Base-by-base conservation (phyloP, 2,888 invertebrate genomes). In the Calliopum simillimum region DNA sequence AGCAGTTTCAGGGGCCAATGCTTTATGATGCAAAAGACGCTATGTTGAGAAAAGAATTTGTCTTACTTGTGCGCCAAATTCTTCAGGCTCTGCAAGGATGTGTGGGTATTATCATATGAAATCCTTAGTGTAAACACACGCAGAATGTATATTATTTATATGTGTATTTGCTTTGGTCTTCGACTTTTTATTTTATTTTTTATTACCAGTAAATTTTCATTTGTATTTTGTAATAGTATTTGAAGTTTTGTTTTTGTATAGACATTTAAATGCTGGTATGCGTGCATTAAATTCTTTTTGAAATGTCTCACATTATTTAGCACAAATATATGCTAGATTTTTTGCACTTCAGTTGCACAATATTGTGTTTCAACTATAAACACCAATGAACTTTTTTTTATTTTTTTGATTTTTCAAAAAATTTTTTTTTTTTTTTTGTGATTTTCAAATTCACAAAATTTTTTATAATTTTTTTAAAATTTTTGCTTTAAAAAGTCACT, bases 31-130 rank as follows among this genome's bases (percentile, higher is more conserved):
- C 21, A 25, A 58, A 3, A 25, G n/a, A 13, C 33, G 33, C 33
- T 25, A 33, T 14, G 25, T 13, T 55, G 4, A 23, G 14, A 16
- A 25, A 25, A 0, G 25, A 33, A 41, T 33, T 33, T 33, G 33
- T 33, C 8, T 16, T n/a, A n/a, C 56, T 33, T 53, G 5, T 23
- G 23, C 2, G 16, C 11, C 1, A 14, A 14, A 23, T 11, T 11
- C 4, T 1, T 23, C 33, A 33, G 12, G 16, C 33, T 25, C 56
- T 58, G 25, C 41, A 58, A 58, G 56, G 1, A 73, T 49, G 73
- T 77, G n/a, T n/a, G n/a, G 76, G 76, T 74, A 80, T 80, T 78
- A 81, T 79, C 78, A 74, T 78, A 80, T 81, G 76, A 79, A 79
- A 78, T 78, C 75, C 79, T 73, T 78, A 79, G 76, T 81, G 79